Percentiles rank a stretch among this genome's conserved stretches.
Conservation (phyloP, 2,113 vertebrate species). For the Elgaria multicarinata region DNA sequence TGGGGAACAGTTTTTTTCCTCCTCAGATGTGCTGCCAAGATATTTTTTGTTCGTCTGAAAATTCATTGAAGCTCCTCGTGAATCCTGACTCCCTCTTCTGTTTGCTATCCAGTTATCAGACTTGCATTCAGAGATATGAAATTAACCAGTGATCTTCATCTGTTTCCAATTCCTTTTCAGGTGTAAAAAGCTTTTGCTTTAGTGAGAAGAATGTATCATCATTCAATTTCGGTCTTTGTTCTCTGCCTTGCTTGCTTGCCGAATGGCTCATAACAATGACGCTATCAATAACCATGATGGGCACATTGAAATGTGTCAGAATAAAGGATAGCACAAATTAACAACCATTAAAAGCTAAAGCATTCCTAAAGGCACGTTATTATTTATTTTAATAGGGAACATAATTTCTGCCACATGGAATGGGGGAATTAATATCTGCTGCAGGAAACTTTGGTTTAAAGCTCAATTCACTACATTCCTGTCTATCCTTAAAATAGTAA, state of each 20-base stretch:
- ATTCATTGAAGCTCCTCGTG: not conserved
- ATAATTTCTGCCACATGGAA: constrained; percentile 34
- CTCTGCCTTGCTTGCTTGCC: constrained; percentile 48
- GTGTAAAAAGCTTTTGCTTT: constrained; percentile 19
- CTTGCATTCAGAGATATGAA: constrained; percentile 15
- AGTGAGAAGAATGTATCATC: constrained; percentile 42
- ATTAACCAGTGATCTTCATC: constrained; percentile 6
- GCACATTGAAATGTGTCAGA: constrained; percentile 44
- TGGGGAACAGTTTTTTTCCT: not conserved
- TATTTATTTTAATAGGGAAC: constrained; percentile 30
- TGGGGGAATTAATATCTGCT: constrained; percentile 4
- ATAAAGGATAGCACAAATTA: constrained; percentile 51
- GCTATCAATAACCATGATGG: constrained; percentile 53
- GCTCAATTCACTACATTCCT: not conserved
- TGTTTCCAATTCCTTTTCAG: constrained; percentile 31
- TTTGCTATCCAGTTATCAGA: constrained; percentile 18
- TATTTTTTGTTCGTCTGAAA: not conserved
- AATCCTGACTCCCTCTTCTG: not conserved
- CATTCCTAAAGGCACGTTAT: constrained; percentile 24
- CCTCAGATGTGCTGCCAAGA: constrained; percentile 34
- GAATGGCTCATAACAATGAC: constrained; percentile 52
- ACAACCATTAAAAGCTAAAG: constrained; percentile 44
- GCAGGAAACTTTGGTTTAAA: constrained; percentile 30
- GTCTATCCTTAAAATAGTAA: not conserved
- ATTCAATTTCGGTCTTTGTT: constrained; percentile 42